A percentile compares a stretch with the other conserved stretches of the same genome.
Conservation (phyloP, 2,113 vertebrate species). For the Lipophrys pholis region DNA sequence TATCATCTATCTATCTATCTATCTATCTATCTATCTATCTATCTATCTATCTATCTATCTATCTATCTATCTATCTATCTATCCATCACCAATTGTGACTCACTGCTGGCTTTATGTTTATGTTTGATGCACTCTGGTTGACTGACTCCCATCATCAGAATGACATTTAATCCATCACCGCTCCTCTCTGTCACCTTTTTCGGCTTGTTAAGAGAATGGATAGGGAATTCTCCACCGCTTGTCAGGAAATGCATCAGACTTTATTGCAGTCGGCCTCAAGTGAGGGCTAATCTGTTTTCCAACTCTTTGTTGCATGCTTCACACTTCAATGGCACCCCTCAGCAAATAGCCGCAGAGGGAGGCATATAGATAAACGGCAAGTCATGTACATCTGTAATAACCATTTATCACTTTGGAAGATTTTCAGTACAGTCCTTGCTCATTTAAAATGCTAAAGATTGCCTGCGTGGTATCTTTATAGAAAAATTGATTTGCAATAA, state of each 20-base stretch:
- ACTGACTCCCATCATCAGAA: constrained; percentile 66
- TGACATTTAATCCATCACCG: constrained; percentile 64
- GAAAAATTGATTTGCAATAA: constrained; percentile 5
- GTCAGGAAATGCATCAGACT: constrained; percentile 75
- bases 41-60: neutral
- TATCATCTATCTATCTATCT: too few species aligned
- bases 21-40: constrained; percentile 3
- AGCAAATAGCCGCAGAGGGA: constrained; percentile 25
- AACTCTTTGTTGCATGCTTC: constrained; percentile 58
- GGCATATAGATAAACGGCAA: constrained; percentile 6
- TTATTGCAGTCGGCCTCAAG: constrained; percentile 61
- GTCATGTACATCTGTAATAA: constrained; percentile 3
- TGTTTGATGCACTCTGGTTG: constrained; percentile 60
- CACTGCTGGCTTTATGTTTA: constrained; percentile 34
- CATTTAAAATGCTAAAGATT: constrained; percentile 12
- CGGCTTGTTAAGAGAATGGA: constrained; percentile 76
- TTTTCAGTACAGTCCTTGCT: constrained; percentile 11
- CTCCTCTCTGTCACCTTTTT: constrained; percentile 48
- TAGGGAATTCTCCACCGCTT: constrained; percentile 60
- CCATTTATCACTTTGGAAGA: neutral
- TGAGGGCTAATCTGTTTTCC: constrained; percentile 67
- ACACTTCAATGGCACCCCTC: constrained; percentile 44
- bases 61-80: constrained; percentile 16
- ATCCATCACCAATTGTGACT: constrained; percentile 14
- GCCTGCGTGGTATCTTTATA: constrained; percentile 1